Conservation (phyloP, 2,888 invertebrate species). For the Mythimna loreyi region DNA sequence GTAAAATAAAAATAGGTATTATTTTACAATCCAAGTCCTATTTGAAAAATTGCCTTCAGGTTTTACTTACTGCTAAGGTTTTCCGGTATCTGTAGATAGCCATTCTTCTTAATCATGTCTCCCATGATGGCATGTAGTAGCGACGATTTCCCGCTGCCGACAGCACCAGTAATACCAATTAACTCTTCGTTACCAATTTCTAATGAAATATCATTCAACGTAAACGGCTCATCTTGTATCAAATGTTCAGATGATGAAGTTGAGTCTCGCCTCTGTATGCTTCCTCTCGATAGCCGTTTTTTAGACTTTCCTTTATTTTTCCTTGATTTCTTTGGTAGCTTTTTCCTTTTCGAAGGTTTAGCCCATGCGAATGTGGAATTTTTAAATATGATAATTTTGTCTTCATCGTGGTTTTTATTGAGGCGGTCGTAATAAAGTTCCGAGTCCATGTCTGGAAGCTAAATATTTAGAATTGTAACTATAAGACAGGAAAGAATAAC, state of each 20-base stretch:
- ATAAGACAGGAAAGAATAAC: neutral
- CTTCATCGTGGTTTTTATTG: constrained; percentile 87
- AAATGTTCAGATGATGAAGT: constrained; percentile 74
- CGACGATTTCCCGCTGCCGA: constrained; percentile 98
- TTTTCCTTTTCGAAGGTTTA: constrained; percentile 78
- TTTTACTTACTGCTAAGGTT: constrained; percentile 90
- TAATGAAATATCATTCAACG: constrained; percentile 78
- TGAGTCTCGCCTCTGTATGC: constrained; percentile 78
- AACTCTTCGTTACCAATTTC: constrained; percentile 92
- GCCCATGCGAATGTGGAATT: constrained; percentile 92
- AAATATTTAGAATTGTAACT: constrained; percentile 38
- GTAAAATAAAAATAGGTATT: constrained; percentile 1
- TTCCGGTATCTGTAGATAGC: constrained; percentile 93
- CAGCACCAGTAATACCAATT: constrained; percentile 96
- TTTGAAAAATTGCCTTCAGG: neutral
- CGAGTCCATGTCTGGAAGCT: constrained; percentile 92
- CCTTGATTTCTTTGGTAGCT: constrained; percentile 73
- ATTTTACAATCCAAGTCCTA: neutral
- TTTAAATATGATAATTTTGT: constrained; percentile 91
- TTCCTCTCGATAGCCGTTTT: constrained; percentile 76
- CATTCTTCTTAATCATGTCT: constrained; percentile 94
- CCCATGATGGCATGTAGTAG: constrained; percentile 96
- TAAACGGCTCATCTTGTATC: constrained; percentile 76
- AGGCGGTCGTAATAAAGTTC: constrained; percentile 91
- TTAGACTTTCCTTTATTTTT: constrained; percentile 90